Evolutionary conservation across 2,113 vertebrate species (phyloP), one percentile per base, ranked within the genome.

Genomic region (Opisthocomus hoazin): DNA sequence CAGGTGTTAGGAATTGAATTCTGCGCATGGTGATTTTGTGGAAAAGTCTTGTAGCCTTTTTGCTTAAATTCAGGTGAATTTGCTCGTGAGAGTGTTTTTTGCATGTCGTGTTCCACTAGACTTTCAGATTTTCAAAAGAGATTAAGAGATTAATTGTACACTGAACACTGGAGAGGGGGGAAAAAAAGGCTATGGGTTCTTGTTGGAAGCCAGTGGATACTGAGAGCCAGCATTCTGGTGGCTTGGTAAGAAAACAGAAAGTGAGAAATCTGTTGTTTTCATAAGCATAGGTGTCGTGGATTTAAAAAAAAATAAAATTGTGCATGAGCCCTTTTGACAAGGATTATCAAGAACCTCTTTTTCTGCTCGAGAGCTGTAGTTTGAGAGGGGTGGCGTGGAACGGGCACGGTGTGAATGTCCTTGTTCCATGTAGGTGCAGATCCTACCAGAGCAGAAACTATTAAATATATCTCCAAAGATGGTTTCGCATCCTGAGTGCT

Each of bases 331-430:
- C n/a, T 26, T 60, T 46, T 36, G 29, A 34, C 23, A 45, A 19
- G 17, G 3, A 2, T 64, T 17, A 9, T 5, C 0, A 4, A 43
- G 60, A 90, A 30, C 34, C 48, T n/a, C 11, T 37, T 24, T 16
- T 61, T 61, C 58, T 87, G 71, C 60, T 79, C 27, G 63, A 26
- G 41, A 74, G 20, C 8, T 26, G 68, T 46, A 56, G 10, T n/a
- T 57, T 24, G 34, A 29, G 58, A 29, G 64, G 51, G 15, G 14
- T 1, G 1, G 26, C 7, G 41, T 32, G 78, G 41, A 61, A 56
- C 0, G 1, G 73, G 48, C 65, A 14, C 1, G 2, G 15, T 10
- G 15, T 46, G n/a, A 58, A 10, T 32, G 7, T 39, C 46, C 54
- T 34, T 1, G 4, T 74, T 78, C 54, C 30, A 1, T 5, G 16